These are phyloP conservation scores for Smutsia gigantea DNA, from an alignment of 2,797 vertebrate species.

Conservation along the genomic window DNA sequence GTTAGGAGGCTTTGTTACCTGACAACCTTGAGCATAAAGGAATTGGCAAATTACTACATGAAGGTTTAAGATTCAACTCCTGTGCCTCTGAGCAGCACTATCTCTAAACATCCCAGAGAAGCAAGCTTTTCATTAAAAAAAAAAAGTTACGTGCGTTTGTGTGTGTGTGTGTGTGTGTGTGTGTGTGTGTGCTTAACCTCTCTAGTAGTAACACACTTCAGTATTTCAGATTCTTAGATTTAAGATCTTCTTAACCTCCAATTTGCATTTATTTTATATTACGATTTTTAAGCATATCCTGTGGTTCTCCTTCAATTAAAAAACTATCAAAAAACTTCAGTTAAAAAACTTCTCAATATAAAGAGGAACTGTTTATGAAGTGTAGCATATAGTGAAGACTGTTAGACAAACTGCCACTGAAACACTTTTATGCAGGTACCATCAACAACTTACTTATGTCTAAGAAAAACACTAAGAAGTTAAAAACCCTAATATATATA, in stretches of 20 bases:
- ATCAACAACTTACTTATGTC: neutral
- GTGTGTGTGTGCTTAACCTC: neutral
- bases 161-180: neutral
- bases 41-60: neutral
- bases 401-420: neutral
- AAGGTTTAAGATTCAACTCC: constrained; percentile 14
- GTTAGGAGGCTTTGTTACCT: constrained; percentile 8
- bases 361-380: neutral
- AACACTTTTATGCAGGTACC: neutral
- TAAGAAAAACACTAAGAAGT: neutral
- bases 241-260: neutral
- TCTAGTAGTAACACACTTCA: neutral
- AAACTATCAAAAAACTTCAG: neutral
- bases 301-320: neutral
- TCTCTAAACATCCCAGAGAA: constrained; percentile 6
- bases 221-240: neutral
- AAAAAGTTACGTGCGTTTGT: neutral
- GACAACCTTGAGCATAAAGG: neutral
- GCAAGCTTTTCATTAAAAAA: neutral
- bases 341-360: neutral
- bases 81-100: neutral
- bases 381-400: neutral
- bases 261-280: neutral
- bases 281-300: neutral
- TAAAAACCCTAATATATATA: neutral